Evolutionary conservation across 2,888 invertebrate genomes (phyloP), one percentile per base, ranked within the genome.

Genomic region (Mythimna loreyi): DNA sequence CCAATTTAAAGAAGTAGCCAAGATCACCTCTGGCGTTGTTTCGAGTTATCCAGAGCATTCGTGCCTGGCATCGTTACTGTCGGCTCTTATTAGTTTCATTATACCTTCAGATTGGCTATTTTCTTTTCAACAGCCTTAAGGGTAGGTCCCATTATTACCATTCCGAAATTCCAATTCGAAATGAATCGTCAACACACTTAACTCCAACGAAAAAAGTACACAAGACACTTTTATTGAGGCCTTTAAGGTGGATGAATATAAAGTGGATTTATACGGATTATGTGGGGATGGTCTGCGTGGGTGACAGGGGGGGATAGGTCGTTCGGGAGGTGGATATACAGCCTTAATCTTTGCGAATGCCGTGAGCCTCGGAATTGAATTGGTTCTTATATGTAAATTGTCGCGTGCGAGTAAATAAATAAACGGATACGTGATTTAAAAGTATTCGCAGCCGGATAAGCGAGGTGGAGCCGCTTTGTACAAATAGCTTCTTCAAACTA

Each of bases 231-330:
- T 95, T 94, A 95, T 94, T 92, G 92, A 90, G 89, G 93, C 91
- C 92, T 94, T 95, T 94, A 95, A 95, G 94, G 95, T 95, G 95
- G 95, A 95, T 95, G 94, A 95, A 94, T 94, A 94, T 95, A 95
- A 95, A 95, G 90, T 92, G 94, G 95, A 95, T 94, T 95, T 93
- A 93, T 93, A 90, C 82, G 94, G 94, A 95, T 95, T 95, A 95
- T 93, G 91, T 89, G 90, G 90, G 87, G 90, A 91, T 90, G 92
- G 92, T 89, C 91, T 87, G 86, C 85, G 79, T 75, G 86, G 87
- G 85, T 83, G 85, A 65, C 72, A 80, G 75, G 79, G 85, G 73
- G 85, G 80, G 85, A 78, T 81, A 80, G 83, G 85, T 81, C 80
- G 84, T 82, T 75, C 80, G 72, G 84, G 80, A 85, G 83, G 83